Evolutionary conservation across 1,140 invertebrate species (phyloP).

Genomic region (Triops longicaudatus): DNA sequence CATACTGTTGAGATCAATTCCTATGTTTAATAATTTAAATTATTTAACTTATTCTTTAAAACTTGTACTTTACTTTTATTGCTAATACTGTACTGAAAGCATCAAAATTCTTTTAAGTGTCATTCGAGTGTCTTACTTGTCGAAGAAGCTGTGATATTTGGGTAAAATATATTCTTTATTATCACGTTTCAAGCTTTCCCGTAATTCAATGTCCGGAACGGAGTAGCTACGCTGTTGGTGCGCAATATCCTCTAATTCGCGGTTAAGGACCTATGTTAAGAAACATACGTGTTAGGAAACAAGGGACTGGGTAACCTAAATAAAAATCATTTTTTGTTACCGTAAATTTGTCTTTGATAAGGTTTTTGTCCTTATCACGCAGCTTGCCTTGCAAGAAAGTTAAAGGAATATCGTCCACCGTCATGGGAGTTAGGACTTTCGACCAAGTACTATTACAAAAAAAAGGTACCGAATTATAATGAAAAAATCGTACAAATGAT

Average conservation of each 20-base stretch:
- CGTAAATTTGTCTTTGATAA: slow-evolving; percentile 88
- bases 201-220: slow-evolving; percentile 79
- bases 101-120: not conserved
- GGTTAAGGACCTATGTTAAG: slow-evolving; percentile 71
- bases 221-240: slow-evolving; percentile 82
- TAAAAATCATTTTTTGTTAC: slow-evolving; percentile 45
- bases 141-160: slow-evolving; percentile 68
- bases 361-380: slow-evolving; percentile 76
- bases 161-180: slow-evolving; percentile 79
- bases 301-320: slow-evolving; percentile 13
- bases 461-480: slow-evolving; percentile 20
- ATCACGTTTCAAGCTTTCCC: slow-evolving; percentile 70
- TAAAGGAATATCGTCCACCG: slow-evolving; percentile 55
- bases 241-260: slow-evolving; percentile 83
- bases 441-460: slow-evolving; percentile 59
- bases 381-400: slow-evolving; percentile 56
- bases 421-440: slow-evolving; percentile 64
- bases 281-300: slow-evolving; percentile 26
- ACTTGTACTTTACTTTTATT: too few relatives aligned
- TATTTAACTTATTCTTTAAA: too few relatives aligned
- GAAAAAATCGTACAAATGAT: slow-evolving; percentile 17
- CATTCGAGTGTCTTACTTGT: slow-evolving; percentile 46
- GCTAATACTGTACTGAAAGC: not conserved
- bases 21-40: too few relatives aligned
- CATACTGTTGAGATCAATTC: slow-evolving; percentile 13